Base-by-base conservation (phyloP, 2,797 vertebrate genomes). In the Microctenopoma lineatum region DNA sequence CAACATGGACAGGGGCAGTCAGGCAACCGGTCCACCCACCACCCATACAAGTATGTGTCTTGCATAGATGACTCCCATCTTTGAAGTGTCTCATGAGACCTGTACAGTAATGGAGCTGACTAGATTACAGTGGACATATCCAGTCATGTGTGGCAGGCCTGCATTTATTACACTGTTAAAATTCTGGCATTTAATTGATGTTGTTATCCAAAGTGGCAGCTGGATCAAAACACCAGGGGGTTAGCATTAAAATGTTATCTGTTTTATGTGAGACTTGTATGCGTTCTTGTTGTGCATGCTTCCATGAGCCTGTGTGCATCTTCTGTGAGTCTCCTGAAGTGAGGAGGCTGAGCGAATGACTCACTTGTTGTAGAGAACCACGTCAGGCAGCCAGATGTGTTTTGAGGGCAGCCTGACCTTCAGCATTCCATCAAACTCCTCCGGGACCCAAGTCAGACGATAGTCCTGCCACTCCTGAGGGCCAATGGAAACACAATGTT, bases 331-430 rank as follows among this genome's bases (percentile, higher is more conserved):
- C 48, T 59, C 66, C 41, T 41, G 70, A 51, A 46, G 50, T 38
- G 46, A 71, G 50, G 29, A 50, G 60, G 46, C 15, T 11, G 21
- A 67, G 48, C 2, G 59, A 34, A 57, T 71, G 68, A 94, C 96
- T 94, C 93, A 98, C 98, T 98, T 98, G 94, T 99, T 99, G 92
- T 99, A 99, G 15, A 99, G 96, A 65, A 99, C 97, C 45, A 99
- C 97, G 18, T 99, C 98, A 3, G 98, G 98, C 58, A 99, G 95
- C 98, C 98, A 99, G 91, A 99, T 98, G 92, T 99, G 98, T 85
- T 98, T 99, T 66, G 98, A 97, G 68, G 97, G 97, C 80, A 99
- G 94, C 11, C 97, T 95, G 75, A 99, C 96, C 92, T 99, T 98
- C 94, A 96, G 83, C 96, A 99, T 99, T 66, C 97, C 96, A 67